These are phyloP conservation scores for Thereuonema tuberculata DNA, from an alignment of 1,140 invertebrate genomes.

Conservation along the genomic window DNA sequence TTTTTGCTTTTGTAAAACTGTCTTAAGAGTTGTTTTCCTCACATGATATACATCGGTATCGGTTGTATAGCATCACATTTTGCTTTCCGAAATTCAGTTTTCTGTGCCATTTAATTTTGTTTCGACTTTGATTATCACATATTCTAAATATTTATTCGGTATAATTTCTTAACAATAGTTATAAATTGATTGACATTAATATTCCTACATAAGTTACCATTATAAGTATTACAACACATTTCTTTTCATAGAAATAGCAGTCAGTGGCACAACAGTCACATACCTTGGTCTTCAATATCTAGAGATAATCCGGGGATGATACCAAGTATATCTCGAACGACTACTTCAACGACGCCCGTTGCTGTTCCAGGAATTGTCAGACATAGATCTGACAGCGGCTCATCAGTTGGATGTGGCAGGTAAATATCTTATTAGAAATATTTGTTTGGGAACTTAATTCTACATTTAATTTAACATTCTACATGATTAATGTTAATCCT, in stretches of 20 bases:
- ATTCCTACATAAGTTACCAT: not conserved
- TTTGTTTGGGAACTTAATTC: not conserved
- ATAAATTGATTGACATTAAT: not conserved
- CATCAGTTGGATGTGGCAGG: conserved; percentile 6
- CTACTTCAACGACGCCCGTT: conserved; percentile 7
- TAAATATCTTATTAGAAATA: not conserved
- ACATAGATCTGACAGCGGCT: not conserved
- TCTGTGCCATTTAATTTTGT: too few species aligned
- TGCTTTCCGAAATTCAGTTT: too few species aligned
- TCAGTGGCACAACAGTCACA: too few species aligned
- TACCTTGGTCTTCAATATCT: not conserved
- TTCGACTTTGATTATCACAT: too few species aligned
- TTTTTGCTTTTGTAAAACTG: too few species aligned
- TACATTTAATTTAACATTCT: not conserved
- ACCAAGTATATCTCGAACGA: not conserved
- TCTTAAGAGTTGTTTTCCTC: too few species aligned
- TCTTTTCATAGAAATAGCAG: not conserved
- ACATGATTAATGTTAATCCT: not conserved
- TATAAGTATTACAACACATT: not conserved
- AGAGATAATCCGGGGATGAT: not conserved
- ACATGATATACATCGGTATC: too few species aligned
- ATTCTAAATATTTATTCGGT: too few species aligned
- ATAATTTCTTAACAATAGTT: conserved; percentile 1
- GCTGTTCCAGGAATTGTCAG: conserved; percentile 11
- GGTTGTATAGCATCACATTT: too few species aligned